Base-by-base conservation (phyloP, 2,797 vertebrate genomes). In the Rhodeus uyekii region DNA sequence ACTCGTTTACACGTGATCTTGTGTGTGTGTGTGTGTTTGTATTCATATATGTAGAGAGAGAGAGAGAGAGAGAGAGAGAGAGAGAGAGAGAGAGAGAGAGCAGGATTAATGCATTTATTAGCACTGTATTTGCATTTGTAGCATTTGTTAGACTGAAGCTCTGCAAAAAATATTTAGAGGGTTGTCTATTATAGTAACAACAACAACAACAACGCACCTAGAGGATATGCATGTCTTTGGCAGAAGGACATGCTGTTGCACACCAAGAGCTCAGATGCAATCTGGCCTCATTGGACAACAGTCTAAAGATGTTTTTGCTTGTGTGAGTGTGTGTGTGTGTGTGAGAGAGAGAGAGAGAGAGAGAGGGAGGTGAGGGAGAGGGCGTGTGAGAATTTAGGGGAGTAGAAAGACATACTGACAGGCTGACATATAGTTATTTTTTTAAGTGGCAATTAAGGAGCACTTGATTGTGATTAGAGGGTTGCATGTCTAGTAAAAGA, bases 271-370 rank as follows among this genome's bases (percentile, higher is more conserved):
- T 79, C 39, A 53, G 24, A 67, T 80, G 80, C 86, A 88, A 60
- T 85, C 69, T 76, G 92, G 89, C 88, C 91, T 87, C 84, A 42
- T 90, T 90, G 89, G 90, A 89, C 86, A 84, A 74, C 73, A 87
- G 88, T 86, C 91, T 86, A 76, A 24, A 39, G 19, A 44, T 42
- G 3, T 48, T 34, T 60, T 38, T 81, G 72, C 29, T 9, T 75
- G 46, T 78, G 39, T 82, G 74, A 72, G 68, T 63, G 71, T 76
- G 71, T 77, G 63, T 63, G 69, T 69, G 72, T 24, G 36, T 27
- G 58, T 50, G 48, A 9, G 16, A 7, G 48, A 22, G 18, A 22
- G 48, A 8, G 18, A 8, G 18, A 22, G 50, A n/a, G 22, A 53
- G 50, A 53, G 50, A 53, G 8, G n/a, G 22, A 53, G 22, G 18